phyloP scores from a whole-genome alignment of 2,888 invertebrate genomes.

The Mellilla xanthometata region DNA sequence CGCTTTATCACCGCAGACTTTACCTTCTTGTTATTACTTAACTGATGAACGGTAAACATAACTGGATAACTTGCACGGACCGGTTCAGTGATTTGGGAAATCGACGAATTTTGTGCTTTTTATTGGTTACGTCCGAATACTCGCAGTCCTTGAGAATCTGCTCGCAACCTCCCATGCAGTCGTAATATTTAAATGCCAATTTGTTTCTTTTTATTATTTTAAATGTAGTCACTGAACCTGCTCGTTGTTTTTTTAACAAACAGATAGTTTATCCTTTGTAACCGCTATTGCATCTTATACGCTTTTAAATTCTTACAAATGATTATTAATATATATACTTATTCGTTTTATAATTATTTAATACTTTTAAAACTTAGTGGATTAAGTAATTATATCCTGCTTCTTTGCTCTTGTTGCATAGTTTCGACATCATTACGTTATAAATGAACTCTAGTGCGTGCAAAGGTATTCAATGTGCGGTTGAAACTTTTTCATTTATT shows the following conservation, averaged over 20 bases:
- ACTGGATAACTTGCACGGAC: slow-evolving; percentile 62
- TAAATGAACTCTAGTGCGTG: slow-evolving; percentile 2
- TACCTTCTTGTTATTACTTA: slow-evolving; percentile 22
- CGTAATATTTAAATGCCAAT: slow-evolving; percentile 14
- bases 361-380: neutral
- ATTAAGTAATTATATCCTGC: slow-evolving; percentile 2
- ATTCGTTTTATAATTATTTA: neutral
- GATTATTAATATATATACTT: slow-evolving; percentile 1
- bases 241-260: slow-evolving; percentile 7
- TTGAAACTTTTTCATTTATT: slow-evolving; percentile 8
- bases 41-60: slow-evolving; percentile 69
- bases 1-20: slow-evolving; percentile 9
- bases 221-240: slow-evolving; percentile 14
- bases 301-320: neutral
- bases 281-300: slow-evolving; percentile 10
- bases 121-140: slow-evolving; percentile 17
- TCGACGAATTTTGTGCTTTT: slow-evolving; percentile 37
- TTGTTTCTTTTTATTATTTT: slow-evolving; percentile 11
- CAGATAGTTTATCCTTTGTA: slow-evolving; percentile 9
- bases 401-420: slow-evolving; percentile 2
- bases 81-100: slow-evolving; percentile 61
- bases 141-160: slow-evolving; percentile 19
- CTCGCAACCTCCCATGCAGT: slow-evolving; percentile 16
- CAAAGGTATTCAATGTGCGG: slow-evolving; percentile 3
- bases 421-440: neutral